phyloP scores from a whole-genome alignment of 2,113 vertebrate genomes.

The Sorex araneus region DNA sequence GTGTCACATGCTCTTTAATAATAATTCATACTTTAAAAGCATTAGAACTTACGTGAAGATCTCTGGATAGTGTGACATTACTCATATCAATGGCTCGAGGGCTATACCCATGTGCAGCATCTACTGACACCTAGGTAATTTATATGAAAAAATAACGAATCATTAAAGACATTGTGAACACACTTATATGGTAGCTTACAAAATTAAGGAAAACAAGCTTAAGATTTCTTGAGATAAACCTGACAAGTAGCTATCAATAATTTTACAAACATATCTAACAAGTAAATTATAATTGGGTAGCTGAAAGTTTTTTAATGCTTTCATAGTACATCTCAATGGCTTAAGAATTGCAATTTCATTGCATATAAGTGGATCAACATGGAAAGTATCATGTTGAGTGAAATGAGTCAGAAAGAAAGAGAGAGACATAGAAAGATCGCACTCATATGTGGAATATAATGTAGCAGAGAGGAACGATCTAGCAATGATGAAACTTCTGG shows the following conservation, averaged over 20 bases:
- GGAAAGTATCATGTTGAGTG: no score
- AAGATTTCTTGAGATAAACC: not conserved
- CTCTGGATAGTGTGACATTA: slow-evolving; percentile 96
- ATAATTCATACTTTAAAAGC: not conserved
- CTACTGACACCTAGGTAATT: slow-evolving; percentile 92
- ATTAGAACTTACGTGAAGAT: slow-evolving; percentile 93
- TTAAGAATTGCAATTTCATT: not conserved
- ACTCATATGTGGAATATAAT: no score
- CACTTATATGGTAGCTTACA: not conserved
- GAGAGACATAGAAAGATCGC: no score
- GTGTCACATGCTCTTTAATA: not conserved
- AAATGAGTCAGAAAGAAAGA: no score
- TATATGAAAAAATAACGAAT: not conserved
- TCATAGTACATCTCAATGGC: not conserved
- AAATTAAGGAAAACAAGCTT: not conserved
- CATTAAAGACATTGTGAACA: not conserved
- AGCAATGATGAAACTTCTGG: no score
- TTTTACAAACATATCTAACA: not conserved
- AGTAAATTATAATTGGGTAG: not conserved
- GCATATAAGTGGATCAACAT: no score
- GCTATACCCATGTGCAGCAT: slow-evolving; percentile 93
- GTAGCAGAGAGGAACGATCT: no score
- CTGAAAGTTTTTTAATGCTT: not conserved
- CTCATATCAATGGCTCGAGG: slow-evolving; percentile 98
- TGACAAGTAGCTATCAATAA: not conserved